Percentiles rank a stretch among this genome's conserved stretches.
Evolutionary conservation across 2,113 vertebrate genomes (phyloP).

Genomic region (Baryphthengus martii): DNA sequence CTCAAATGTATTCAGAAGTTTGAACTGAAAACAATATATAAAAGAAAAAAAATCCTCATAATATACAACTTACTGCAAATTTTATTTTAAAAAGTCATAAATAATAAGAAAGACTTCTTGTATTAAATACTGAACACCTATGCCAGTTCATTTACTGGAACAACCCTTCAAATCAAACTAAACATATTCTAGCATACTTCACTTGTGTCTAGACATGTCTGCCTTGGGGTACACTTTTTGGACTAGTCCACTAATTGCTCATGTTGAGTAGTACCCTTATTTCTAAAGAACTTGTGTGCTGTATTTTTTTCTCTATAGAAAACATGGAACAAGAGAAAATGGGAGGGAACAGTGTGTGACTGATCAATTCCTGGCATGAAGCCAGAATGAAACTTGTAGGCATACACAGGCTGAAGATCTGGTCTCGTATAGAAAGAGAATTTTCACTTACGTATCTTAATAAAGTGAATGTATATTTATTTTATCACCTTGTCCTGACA

Average conservation of each 20-base stretch:
- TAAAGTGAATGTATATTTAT: not conserved
- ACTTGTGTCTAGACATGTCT: not conserved
- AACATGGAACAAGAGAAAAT: not conserved
- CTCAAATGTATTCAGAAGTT: not conserved
- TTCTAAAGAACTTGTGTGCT: not conserved
- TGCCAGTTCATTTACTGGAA: not conserved
- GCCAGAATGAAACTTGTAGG: not conserved
- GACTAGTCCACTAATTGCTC: not conserved
- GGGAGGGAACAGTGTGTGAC: not conserved
- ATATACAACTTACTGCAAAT: not conserved
- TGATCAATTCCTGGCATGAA: not conserved
- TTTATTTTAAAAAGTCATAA: not conserved
- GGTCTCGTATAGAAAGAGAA: not conserved
- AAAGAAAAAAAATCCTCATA: not conserved
- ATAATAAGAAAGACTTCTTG: not conserved
- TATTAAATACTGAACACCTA: not conserved
- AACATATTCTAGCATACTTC: not conserved
- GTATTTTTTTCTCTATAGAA: not conserved
- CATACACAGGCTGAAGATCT: not conserved
- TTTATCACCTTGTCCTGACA: not conserved
- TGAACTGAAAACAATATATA: not conserved
- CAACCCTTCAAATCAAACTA: not conserved
- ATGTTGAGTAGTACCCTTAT: not conserved
- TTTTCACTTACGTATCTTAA: not conserved
- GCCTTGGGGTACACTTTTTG: not conserved